Evolutionary conservation across 2,888 invertebrate genomes (phyloP).

Genomic region (Volucella inflata): DNA sequence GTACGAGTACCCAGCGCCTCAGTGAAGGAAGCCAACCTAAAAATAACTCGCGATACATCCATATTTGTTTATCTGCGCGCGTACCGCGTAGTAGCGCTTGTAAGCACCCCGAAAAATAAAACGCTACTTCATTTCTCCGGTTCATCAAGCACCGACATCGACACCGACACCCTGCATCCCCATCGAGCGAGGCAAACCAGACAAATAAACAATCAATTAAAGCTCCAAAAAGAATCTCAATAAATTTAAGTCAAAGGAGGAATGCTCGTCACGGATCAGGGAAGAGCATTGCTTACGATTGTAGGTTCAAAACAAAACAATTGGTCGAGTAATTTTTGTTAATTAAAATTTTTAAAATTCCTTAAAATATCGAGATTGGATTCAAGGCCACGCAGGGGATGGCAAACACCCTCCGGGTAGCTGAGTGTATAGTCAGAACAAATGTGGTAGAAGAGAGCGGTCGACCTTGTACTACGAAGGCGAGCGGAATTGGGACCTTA

Average conservation of each 20-base stretch:
- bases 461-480: too few species aligned
- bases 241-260: constrained; percentile 32
- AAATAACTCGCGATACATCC: constrained; percentile 46
- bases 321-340: constrained; percentile 24
- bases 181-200: neutral
- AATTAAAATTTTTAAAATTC: constrained; percentile 49
- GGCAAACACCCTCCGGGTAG: constrained; percentile 33
- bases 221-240: constrained; percentile 11
- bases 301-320: constrained; percentile 45
- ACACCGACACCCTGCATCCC: neutral
- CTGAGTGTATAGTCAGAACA: neutral
- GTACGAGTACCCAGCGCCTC: constrained; percentile 16
- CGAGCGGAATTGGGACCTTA: neutral
- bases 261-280: constrained; percentile 5
- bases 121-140: constrained; percentile 31
- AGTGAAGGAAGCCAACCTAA: constrained; percentile 39
- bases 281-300: constrained; percentile 27
- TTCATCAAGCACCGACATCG: constrained; percentile 9
- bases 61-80: constrained; percentile 63
- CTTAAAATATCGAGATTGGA: constrained; percentile 3
- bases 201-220: constrained; percentile 42
- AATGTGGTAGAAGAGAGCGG: neutral
- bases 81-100: constrained; percentile 17
- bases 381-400: constrained; percentile 23
- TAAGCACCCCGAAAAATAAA: constrained; percentile 34